Conservation (phyloP, 2,113 vertebrate genomes). For the Leptobrachium ailaonicum region DNA sequence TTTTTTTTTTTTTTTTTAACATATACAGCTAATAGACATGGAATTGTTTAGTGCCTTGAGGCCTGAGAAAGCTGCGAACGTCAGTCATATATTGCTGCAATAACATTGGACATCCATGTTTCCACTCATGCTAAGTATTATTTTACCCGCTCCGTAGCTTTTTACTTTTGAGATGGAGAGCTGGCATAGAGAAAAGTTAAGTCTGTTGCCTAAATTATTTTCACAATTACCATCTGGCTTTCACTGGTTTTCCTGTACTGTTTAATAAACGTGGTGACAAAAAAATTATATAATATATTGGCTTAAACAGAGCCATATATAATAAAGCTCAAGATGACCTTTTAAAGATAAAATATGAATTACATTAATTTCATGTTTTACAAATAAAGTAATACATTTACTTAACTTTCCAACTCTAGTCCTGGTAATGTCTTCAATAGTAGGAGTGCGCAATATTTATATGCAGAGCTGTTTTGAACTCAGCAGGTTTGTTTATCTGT, state of each 20-base stretch:
- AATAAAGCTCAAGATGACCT: constrained; percentile 18
- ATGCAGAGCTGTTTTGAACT: no score
- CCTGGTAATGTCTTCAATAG: neutral
- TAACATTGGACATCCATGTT: neutral
- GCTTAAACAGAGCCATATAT: constrained; percentile 22
- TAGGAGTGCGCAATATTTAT: no score
- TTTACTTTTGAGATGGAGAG: constrained; percentile 12
- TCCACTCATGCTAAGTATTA: constrained; percentile 27
- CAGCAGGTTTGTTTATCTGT: no score
- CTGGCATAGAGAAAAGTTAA: constrained; percentile 24
- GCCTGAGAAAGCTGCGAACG: rapidly evolving
- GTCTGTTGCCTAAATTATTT: constrained; percentile 24
- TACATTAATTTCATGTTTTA: constrained; percentile 51
- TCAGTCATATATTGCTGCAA: neutral
- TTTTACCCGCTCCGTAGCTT: constrained; percentile 37
- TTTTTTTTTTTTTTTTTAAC: constrained; percentile 11
- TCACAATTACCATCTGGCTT: constrained; percentile 22
- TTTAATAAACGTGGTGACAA: constrained; percentile 10
- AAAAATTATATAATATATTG: constrained; percentile 43
- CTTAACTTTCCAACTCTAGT: constrained; percentile 4
- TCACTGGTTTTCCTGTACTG: constrained; percentile 48
- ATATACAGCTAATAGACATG: neutral
- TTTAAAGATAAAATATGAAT: constrained; percentile 43
- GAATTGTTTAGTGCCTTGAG: constrained; percentile 50
- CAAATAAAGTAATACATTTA: constrained; percentile 46